Conservation (phyloP, 2,113 vertebrate genomes). For the Prunella himalayana region DNA sequence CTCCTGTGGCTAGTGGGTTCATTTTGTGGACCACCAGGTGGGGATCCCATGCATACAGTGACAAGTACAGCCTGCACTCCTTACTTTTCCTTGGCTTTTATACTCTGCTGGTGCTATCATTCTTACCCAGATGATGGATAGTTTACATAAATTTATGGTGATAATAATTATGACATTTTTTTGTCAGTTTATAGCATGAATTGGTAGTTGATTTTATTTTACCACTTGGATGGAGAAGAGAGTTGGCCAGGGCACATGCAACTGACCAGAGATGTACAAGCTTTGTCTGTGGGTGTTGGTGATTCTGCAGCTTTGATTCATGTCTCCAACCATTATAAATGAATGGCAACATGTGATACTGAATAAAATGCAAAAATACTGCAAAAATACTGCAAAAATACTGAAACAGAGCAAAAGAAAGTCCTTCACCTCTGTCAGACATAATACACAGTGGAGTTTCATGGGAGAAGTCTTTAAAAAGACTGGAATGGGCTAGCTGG, state of each 20-base stretch:
- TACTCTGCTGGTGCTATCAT: neutral
- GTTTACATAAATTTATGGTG: neutral
- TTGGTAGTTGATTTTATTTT: neutral
- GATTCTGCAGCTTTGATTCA: neutral
- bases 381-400: neutral
- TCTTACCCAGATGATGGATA: accelerated
- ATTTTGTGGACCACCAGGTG: neutral
- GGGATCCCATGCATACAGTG: neutral
- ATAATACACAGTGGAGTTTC: neutral
- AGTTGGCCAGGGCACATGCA: neutral
- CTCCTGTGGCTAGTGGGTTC: neutral
- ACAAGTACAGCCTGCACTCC: neutral
- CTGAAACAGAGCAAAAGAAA: neutral
- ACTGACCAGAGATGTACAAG: neutral
- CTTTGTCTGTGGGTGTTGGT: neutral
- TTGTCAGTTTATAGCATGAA: neutral
- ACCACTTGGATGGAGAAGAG: neutral
- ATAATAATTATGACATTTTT: neutral
- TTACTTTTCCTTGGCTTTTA: neutral
- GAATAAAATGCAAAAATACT: neutral
- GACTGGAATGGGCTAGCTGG: neutral
- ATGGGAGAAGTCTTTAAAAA: neutral
- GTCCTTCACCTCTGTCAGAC: neutral
- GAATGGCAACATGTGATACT: neutral
- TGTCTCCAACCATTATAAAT: neutral